Percentiles rank a stretch among this genome's conserved stretches.
phyloP scores from a whole-genome alignment of 2,113 vertebrate genomes.

The Megalops atlanticus region DNA sequence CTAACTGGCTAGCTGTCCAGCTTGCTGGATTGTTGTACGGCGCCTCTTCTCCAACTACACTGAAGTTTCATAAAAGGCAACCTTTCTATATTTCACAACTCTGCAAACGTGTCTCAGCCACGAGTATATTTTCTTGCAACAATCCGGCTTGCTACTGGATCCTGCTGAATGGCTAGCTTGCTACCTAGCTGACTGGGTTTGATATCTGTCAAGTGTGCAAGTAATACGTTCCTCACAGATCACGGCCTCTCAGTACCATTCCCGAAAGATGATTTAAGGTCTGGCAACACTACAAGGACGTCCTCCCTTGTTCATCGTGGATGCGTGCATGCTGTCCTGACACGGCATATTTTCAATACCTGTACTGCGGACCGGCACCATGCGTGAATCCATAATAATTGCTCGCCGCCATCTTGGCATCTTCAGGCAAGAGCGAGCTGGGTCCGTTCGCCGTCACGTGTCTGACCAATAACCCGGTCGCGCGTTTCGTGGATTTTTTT shows the following conservation, averaged over 20 bases:
- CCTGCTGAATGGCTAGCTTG: background rate
- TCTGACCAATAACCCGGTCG: background rate
- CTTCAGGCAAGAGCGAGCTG: conserved; percentile 44
- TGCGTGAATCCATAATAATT: conserved; percentile 71
- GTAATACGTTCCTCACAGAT: background rate
- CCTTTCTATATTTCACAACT: no score
- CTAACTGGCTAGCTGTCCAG: background rate
- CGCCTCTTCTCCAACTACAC: background rate
- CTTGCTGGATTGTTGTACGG: background rate
- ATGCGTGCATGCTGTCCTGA: background rate
- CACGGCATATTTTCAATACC: conserved; percentile 61
- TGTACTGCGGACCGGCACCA: conserved; percentile 74
- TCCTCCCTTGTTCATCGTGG: background rate
- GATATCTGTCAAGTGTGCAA: conserved; percentile 18
- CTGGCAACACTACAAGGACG: background rate
- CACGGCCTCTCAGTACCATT: background rate
- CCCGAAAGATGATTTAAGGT: background rate
- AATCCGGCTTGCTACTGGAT: background rate
- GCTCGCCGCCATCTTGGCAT: conserved; percentile 82
- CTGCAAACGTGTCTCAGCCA: background rate
- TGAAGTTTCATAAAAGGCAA: background rate
- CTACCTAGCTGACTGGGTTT: background rate
- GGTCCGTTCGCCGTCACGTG: conserved; percentile 29
- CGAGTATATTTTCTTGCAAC: background rate
- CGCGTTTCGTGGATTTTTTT: conserved; percentile 8